A percentile compares a stretch with the other conserved stretches of the same genome.
These are phyloP conservation scores for Sebastes cheni DNA, from an alignment of 2,797 vertebrate genomes.

Conservation along the genomic window DNA sequence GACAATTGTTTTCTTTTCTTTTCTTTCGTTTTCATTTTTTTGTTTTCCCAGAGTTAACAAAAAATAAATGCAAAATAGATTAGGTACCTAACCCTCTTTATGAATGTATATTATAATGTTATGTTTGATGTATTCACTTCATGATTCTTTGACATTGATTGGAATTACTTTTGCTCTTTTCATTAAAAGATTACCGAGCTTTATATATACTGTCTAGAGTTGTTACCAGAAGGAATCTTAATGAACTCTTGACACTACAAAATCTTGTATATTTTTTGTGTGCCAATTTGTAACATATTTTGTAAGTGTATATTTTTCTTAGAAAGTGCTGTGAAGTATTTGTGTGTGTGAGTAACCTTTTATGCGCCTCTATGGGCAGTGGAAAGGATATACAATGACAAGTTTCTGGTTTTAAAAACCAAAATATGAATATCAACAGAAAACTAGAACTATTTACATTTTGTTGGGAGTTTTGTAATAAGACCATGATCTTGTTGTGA, in stretches of 20 bases:
- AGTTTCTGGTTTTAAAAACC: slow-evolving; percentile 99
- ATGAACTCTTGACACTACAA: slow-evolving; percentile 99
- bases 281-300: slow-evolving; percentile 99
- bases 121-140: slow-evolving; percentile 97
- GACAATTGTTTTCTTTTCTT: slow-evolving; percentile 61
- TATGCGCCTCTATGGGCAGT: slow-evolving; percentile 95
- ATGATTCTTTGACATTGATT: slow-evolving; percentile 95
- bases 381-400: slow-evolving; percentile 99
- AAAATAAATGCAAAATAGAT: slow-evolving; percentile 83
- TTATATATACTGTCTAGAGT: slow-evolving; percentile 99
- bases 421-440: slow-evolving; percentile 98
- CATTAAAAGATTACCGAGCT: slow-evolving; percentile 95
- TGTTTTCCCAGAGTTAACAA: slow-evolving; percentile 81
- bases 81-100: slow-evolving; percentile 88
- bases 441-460: slow-evolving; percentile 87
- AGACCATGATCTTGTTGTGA: slow-evolving; percentile 98
- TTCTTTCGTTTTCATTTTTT: slow-evolving; percentile 22
- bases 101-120: slow-evolving; percentile 99
- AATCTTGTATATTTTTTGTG: slow-evolving; percentile 99
- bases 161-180: slow-evolving; percentile 96
- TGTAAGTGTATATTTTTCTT: slow-evolving; percentile 99
- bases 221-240: slow-evolving; percentile 99
- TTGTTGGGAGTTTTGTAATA: slow-evolving; percentile 99
- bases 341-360: slow-evolving; percentile 99
- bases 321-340: slow-evolving; percentile 99